phyloP scores from a whole-genome alignment of 2,797 vertebrate species.

The Sebastes vulpes region DNA sequence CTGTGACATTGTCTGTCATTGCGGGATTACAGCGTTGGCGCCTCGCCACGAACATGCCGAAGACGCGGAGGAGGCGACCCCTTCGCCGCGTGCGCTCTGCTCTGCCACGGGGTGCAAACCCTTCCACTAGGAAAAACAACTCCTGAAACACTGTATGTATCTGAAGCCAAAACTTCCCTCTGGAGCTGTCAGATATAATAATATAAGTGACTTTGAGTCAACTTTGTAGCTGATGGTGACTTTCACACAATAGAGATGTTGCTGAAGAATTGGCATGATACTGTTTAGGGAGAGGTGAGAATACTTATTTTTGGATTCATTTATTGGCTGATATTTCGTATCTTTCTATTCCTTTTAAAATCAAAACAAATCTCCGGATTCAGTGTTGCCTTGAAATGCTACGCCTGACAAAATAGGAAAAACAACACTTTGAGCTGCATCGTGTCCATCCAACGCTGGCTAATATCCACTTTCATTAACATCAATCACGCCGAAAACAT shows the following conservation, averaged over 20 bases:
- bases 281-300: background rate
- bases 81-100: constrained; percentile 23
- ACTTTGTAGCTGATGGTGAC: constrained; percentile 48
- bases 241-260: constrained; percentile 20
- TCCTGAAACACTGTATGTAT: constrained; percentile 20
- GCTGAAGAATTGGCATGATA: background rate
- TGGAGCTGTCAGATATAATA: constrained; percentile 45
- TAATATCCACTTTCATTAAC: constrained; percentile 5
- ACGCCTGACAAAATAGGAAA: background rate
- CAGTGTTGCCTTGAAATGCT: background rate
- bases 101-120: constrained; percentile 48
- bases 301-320: constrained; percentile 15
- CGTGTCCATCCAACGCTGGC: background rate
- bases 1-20: constrained; percentile 79
- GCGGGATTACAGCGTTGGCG: constrained; percentile 62
- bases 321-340: constrained; percentile 1
- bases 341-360: background rate
- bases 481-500: background rate
- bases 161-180: constrained; percentile 33
- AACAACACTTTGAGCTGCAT: constrained; percentile 9
- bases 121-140: constrained; percentile 35
- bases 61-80: constrained; percentile 59
- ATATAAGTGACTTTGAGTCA: constrained; percentile 54
- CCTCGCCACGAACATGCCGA: constrained; percentile 50
- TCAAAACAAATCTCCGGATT: background rate